phyloP scores from a whole-genome alignment of 2,888 invertebrate genomes.

The Drosophila dives region DNA sequence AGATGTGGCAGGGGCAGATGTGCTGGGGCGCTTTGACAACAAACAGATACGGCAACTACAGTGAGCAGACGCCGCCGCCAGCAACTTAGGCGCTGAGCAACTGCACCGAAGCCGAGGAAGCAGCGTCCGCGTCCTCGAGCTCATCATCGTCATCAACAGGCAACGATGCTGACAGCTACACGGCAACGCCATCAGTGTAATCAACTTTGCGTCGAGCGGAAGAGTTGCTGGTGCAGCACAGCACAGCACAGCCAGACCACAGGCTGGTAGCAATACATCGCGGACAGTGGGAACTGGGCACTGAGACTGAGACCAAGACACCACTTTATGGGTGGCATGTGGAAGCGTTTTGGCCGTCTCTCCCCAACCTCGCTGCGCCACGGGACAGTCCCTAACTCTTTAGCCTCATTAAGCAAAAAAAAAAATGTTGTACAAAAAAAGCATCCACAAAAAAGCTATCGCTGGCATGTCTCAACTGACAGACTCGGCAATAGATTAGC shows the following conservation, averaged over 20 bases:
- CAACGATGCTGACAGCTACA: slow-evolving; percentile 80
- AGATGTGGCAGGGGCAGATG: slow-evolving; percentile 18
- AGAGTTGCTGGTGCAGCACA: slow-evolving; percentile 29
- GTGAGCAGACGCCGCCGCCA: slow-evolving; percentile 29
- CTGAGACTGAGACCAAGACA: slow-evolving; percentile 12
- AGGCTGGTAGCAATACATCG: slow-evolving; percentile 23
- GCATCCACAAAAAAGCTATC: slow-evolving; percentile 15
- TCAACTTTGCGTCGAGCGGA: slow-evolving; percentile 73
- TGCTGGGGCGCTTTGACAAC: slow-evolving; percentile 65
- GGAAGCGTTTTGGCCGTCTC: slow-evolving; percentile 42
- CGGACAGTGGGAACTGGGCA: slow-evolving; percentile 11
- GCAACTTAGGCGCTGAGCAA: slow-evolving; percentile 19
- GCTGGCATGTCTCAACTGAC: slow-evolving; percentile 16
- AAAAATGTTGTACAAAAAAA: slow-evolving; percentile 21
- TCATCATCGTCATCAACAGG: slow-evolving; percentile 77
- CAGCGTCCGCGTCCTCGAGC: slow-evolving; percentile 62
- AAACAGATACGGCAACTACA: slow-evolving; percentile 72
- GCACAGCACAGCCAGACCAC: slow-evolving; percentile 16
- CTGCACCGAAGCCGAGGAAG: slow-evolving; percentile 27
- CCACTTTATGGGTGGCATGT: slow-evolving; percentile 73
- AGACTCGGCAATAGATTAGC: slow-evolving; percentile 25
- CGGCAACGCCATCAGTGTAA: slow-evolving; percentile 81
- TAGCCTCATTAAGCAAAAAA: slow-evolving; percentile 76
- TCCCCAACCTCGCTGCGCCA: slow-evolving; percentile 5
- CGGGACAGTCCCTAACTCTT: slow-evolving; percentile 61